Percentiles rank a stretch among this genome's conserved stretches.
These are phyloP conservation scores for Barbus barbus DNA, from an alignment of 2,113 vertebrate species.

Conservation along the genomic window DNA sequence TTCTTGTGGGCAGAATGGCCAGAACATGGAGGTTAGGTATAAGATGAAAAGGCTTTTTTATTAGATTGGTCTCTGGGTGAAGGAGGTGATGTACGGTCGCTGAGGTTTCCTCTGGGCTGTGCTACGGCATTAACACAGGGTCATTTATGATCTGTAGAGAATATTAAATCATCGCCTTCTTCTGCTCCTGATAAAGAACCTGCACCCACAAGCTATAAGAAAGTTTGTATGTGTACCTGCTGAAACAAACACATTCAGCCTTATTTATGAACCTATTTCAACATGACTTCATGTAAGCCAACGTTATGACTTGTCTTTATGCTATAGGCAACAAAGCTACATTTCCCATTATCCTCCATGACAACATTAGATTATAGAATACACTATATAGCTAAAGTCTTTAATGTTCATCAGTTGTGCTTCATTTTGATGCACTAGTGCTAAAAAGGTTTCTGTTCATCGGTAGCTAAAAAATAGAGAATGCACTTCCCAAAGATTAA, in stretches of 20 bases:
- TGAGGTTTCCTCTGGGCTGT: constrained; percentile 27
- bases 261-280: background rate
- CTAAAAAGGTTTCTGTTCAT: background rate
- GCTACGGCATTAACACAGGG: constrained; percentile 7
- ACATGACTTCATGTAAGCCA: background rate
- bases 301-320: background rate
- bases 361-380: no score
- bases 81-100: background rate
- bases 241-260: background rate
- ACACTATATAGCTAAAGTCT: no score
- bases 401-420: background rate
- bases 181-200: background rate
- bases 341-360: background rate
- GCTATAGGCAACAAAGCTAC: no score
- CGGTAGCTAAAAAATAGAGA: background rate
- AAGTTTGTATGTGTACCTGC: background rate
- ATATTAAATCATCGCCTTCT: background rate
- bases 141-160: constrained; percentile 31
- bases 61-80: background rate
- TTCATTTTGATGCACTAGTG: background rate
- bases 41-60: background rate
- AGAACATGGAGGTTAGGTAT: no score
- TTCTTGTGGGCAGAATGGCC: no score
- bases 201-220: background rate
- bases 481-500: background rate